Evolutionary conservation across 2,888 invertebrate species (phyloP).

Genomic region (Omphaloscelis lunosa): DNA sequence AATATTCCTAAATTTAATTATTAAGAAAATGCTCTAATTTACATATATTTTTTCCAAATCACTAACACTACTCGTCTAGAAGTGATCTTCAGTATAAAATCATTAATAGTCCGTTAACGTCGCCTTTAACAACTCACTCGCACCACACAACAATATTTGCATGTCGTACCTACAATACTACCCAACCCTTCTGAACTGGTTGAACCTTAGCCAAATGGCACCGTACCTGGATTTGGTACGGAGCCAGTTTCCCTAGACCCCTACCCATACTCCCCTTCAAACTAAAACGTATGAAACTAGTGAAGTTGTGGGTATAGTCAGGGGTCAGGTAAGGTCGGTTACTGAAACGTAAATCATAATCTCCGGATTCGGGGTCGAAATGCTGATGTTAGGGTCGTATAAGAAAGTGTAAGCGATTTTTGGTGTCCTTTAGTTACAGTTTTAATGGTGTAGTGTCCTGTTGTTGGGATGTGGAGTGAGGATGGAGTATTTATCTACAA

Average conservation of each 20-base stretch:
- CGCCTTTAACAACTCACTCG: background rate
- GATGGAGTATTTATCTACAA: conserved; percentile 14
- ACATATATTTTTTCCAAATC: no score
- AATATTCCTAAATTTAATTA: no score
- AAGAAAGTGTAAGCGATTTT: conserved; percentile 75
- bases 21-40: no score
- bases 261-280: conserved; percentile 28
- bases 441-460: conserved; percentile 57
- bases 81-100: no score
- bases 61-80: no score
- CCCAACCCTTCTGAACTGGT: conserved; percentile 69
- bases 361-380: conserved; percentile 66
- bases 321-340: conserved; percentile 60
- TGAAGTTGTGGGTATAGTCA: conserved; percentile 4
- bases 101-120: no score
- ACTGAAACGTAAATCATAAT: conserved; percentile 73
- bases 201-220: conserved; percentile 82
- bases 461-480: conserved; percentile 11
- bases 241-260: conserved; percentile 68
- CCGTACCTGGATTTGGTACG: conserved; percentile 76
- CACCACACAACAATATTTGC: conserved; percentile 61
- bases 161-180: conserved; percentile 62
- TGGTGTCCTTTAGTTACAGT: conserved; percentile 69
- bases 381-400: conserved; percentile 71
- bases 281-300: conserved; percentile 20